Percentiles rank a stretch among this genome's conserved stretches.
Evolutionary conservation across 2,797 vertebrate genomes (phyloP).

Genomic region (Hydrocynus forskahlii): DNA sequence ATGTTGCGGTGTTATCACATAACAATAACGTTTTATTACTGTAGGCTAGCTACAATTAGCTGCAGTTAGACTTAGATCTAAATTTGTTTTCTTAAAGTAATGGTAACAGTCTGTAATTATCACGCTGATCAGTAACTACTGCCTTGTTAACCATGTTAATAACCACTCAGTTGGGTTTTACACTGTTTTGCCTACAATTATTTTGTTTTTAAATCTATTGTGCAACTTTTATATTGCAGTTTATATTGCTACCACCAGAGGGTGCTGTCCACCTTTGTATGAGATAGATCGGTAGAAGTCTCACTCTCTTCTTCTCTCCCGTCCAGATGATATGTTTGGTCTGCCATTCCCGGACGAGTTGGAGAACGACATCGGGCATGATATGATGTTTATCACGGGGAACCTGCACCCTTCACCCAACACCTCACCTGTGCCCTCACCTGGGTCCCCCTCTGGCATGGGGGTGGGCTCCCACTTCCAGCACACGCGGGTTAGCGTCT

Average conservation of each 20-base stretch:
- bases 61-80: conserved; percentile 40
- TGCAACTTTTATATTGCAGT: no score
- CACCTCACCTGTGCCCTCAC: conserved; percentile 92
- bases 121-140: no score
- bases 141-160: background rate
- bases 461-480: conserved; percentile 93
- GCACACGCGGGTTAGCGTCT: conserved; percentile 82
- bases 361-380: conserved; percentile 93
- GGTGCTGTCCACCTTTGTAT: conserved; percentile 11
- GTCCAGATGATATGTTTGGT: conserved; percentile 88
- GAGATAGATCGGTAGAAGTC: background rate
- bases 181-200: background rate
- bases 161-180: background rate
- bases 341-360: conserved; percentile 84
- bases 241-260: conserved; percentile 35
- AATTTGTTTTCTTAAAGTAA: background rate
- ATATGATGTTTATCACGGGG: conserved; percentile 93
- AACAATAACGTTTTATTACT: no score
- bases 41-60: no score
- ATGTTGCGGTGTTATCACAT: no score
- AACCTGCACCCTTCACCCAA: conserved; percentile 95
- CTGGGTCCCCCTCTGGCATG: conserved; percentile 92
- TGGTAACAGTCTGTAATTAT: background rate
- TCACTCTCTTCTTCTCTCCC: conserved; percentile 66
- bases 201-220: background rate